Evolutionary conservation across 2,797 vertebrate species (phyloP).

Genomic region (Glossophaga mutica): DNA sequence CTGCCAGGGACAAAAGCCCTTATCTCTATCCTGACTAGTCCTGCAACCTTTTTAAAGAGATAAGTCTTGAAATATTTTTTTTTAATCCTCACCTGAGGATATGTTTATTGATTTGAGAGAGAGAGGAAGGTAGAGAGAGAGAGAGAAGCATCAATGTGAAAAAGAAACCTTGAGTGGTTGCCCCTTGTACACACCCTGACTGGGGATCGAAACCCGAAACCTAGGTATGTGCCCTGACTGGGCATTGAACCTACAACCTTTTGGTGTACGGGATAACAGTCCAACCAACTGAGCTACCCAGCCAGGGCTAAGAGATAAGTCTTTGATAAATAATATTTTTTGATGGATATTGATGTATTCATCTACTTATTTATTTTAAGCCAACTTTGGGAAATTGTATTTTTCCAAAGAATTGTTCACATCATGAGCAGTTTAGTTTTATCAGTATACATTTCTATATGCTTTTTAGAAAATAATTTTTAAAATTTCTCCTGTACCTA

Average conservation of each 20-base stretch:
- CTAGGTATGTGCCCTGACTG: too few relatives aligned
- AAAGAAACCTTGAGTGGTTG: too few relatives aligned
- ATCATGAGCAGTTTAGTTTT: neutral
- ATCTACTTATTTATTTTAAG: neutral
- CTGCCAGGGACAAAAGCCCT: neutral
- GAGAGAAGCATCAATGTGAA: too few relatives aligned
- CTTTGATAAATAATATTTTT: neutral
- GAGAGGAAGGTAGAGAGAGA: too few relatives aligned
- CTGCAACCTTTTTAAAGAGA: neutral
- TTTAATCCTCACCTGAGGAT: too few relatives aligned
- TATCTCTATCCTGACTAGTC: neutral
- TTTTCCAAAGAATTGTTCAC: neutral
- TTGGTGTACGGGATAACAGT: too few relatives aligned
- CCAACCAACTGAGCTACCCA: too few relatives aligned
- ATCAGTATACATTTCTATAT: neutral
- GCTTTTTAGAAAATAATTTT: constrained; percentile 16
- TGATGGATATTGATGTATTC: neutral
- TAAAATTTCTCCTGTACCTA: neutral
- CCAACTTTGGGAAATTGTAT: neutral
- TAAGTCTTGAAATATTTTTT: too few relatives aligned
- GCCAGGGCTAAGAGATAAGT: neutral
- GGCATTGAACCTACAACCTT: too few relatives aligned
- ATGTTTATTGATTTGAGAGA: too few relatives aligned
- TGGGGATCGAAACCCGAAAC: too few relatives aligned
- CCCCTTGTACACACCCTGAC: too few relatives aligned